Evolutionary conservation across 2,888 invertebrate genomes (phyloP), one percentile per base, ranked within the genome.

Genomic region (Stenolophus ochropezus): DNA sequence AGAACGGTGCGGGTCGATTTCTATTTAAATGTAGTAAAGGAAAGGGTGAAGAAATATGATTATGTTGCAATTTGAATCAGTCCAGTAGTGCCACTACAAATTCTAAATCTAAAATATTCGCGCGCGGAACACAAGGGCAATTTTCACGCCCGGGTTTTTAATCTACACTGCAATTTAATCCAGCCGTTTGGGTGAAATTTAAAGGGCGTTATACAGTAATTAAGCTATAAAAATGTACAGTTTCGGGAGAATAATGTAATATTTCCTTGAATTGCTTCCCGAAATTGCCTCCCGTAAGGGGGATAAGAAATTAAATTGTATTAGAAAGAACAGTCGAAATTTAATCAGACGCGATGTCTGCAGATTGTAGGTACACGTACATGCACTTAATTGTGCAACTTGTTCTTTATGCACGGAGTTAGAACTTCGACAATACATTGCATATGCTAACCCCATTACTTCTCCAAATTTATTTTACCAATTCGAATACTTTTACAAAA

Each of bases 91-190:
- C n/a, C n/a, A n/a, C n/a, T n/a, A n/a, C n/a, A n/a, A n/a, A n/a
- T n/a, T n/a, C n/a, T n/a, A n/a, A n/a, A 42, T 8, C 33, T 42
- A 42, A 21, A 53, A 11, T 56, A 56, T 56, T 18, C 56, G 11
- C 20, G 18, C 11, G 3, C 56, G 33, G 23, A 61, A 61, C 25
- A 61, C 61, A 61, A 61, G 27, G 65, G 6, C 65, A 69, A 69
- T 69, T 69, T 69, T 33, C 27, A 69, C 65, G 65, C 65, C 27
- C 6, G 65, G 65, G 65, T 89, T 89, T 89, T 89, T 89, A 89
- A 89, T 89, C 88, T 88, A 85, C 87, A 85, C 87, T 88, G 88
- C 88, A 88, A 89, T 89, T 89, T 88, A 88, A 88, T 88, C 88
- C 88, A 88, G 88, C 88, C 87, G 87, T 89, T 89, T 87, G 87